A percentile compares a stretch with the other conserved stretches of the same genome.
These are phyloP conservation scores for Sebastiscus albofasciatus DNA, from an alignment of 2,797 vertebrate genomes.

Conservation along the genomic window DNA sequence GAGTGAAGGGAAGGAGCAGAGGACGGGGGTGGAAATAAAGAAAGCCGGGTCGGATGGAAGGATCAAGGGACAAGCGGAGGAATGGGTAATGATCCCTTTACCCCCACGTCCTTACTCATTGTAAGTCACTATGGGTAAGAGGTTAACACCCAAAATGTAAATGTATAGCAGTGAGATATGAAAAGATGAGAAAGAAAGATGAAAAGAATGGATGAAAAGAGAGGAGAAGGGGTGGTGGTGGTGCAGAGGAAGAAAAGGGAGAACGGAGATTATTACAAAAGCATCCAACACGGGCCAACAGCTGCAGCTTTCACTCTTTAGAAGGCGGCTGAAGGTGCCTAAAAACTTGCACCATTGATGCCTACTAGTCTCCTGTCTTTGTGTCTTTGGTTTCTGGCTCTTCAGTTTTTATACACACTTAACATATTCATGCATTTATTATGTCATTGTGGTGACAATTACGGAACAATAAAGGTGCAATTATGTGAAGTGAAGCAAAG, in stretches of 20 bases:
- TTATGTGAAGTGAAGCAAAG: not conserved
- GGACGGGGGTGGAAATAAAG: slow-evolving; percentile 10
- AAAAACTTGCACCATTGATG: not conserved
- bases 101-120: slow-evolving; percentile 4
- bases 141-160: slow-evolving; percentile 6
- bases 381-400: not conserved
- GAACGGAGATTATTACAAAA: not conserved
- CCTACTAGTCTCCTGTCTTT: not conserved
- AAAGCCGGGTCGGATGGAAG: slow-evolving; percentile 1
- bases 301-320: not conserved
- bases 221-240: not conserved
- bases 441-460: not conserved
- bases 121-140: slow-evolving; percentile 9
- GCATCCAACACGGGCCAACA: not conserved
- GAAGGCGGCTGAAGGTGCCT: not conserved
- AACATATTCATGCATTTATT: not conserved
- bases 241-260: not conserved
- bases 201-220: not conserved
- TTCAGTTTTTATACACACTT: not conserved
- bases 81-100: slow-evolving; percentile 37
- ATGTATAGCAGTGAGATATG: not conserved
- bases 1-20: slow-evolving; percentile 38
- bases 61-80: slow-evolving; percentile 30
- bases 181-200: not conserved
- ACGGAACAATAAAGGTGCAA: not conserved